phyloP scores from a whole-genome alignment of 2,113 vertebrate species.

The Sphaerodactylus townsendi region DNA sequence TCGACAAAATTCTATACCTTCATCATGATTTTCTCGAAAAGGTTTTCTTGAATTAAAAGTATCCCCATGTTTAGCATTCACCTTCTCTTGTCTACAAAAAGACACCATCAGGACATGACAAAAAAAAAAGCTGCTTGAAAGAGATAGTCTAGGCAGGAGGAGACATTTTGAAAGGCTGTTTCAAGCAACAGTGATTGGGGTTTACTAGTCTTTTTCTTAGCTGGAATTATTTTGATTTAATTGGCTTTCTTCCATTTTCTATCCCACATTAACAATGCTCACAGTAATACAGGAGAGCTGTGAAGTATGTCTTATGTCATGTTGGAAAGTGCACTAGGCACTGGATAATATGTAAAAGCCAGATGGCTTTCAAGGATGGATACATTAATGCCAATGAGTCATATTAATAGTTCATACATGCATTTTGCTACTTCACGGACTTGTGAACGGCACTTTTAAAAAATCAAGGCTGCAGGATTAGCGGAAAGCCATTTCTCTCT shows the following conservation, averaged over 20 bases:
- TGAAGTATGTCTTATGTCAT: background rate
- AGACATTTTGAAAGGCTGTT: background rate
- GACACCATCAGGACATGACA: background rate
- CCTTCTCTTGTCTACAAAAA: background rate
- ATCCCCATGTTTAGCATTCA: no score
- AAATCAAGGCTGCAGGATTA: background rate
- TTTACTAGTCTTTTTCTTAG: background rate
- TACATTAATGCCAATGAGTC: background rate
- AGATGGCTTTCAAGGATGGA: background rate
- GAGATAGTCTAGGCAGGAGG: background rate
- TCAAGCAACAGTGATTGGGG: background rate
- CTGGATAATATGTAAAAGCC: background rate
- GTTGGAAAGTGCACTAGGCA: background rate
- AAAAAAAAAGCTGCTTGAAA: background rate
- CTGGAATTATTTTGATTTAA: background rate
- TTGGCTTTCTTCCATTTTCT: background rate
- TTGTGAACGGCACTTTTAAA: background rate
- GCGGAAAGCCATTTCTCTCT: background rate
- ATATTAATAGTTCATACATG: background rate
- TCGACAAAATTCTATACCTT: no score
- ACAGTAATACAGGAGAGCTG: background rate
- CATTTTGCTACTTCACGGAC: background rate
- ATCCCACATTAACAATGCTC: background rate
- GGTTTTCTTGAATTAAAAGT: background rate
- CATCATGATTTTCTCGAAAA: background rate